Evolutionary conservation across 2,113 vertebrate species (phyloP), one percentile per base, ranked within the genome.

Genomic region (Actinemys pallida): DNA sequence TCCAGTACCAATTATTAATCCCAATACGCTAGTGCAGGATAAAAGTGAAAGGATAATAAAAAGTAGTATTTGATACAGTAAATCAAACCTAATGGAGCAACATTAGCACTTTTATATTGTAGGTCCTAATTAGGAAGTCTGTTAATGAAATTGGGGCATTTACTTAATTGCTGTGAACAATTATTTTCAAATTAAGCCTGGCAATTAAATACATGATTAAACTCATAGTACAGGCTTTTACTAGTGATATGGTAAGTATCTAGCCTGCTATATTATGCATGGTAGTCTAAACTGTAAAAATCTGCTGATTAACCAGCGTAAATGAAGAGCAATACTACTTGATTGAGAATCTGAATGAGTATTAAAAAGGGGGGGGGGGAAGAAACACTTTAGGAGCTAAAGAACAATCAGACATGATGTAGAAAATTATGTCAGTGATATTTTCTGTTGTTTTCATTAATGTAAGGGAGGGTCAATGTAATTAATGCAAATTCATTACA

Each of bases 151-250:
- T 98, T 96, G 93, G 96, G 97, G 90, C 97, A 98, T 98, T 98
- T 98, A 98, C 97, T 98, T 98, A 98, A 98, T 98, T 98, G 97
- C 98, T 98, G 91, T 96, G 98, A 98, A 98, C 98, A 98, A 98
- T 98, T 98, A 98, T 98, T 98, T 98, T 98, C 98, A 98, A 97
- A 98, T 98, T 98, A 98, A 98, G 96, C 86, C 86, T 92, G 85
- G 94, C 95, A 98, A 98, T 98, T 98, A 98, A 98, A 98, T 97
- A 98, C 94, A 97, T 96, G 97, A 98, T 98, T 98, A 98, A 98
- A 90, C 94, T 97, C 92, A 92, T 92, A 94, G 92, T 94, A 95
- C 90, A 93, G 81, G 92, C 91, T 97, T 97, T 97, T 97, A 94
- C 93, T 91, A 95, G 85, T 93, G 94, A 93, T 93, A 96, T 83